phyloP scores from a whole-genome alignment of 2,888 invertebrate genomes.

The Brenthis hecate region DNA sequence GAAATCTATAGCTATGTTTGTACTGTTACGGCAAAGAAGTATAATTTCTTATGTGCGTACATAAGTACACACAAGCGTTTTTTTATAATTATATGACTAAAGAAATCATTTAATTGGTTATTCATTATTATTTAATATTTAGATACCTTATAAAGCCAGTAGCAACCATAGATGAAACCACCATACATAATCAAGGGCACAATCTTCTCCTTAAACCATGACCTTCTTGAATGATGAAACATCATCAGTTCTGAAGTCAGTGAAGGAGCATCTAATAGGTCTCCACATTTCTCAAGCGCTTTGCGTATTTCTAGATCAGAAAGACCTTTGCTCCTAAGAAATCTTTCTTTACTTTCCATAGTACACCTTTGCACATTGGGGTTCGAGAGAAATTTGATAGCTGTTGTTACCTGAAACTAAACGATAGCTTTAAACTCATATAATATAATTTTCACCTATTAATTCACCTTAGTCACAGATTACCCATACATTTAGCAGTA shows the following conservation, averaged over 20 bases:
- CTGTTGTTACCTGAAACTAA: constrained; percentile 88
- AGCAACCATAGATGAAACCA: constrained; percentile 89
- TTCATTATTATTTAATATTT: not conserved
- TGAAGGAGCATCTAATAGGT: constrained; percentile 63
- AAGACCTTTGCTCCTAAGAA: constrained; percentile 89
- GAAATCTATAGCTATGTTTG: too few relatives aligned
- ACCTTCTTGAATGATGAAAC: constrained; percentile 62
- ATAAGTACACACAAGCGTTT: too few relatives aligned
- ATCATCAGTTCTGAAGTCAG: constrained; percentile 70
- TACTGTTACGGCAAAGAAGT: too few relatives aligned
- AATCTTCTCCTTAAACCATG: constrained; percentile 85
- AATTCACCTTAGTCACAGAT: not conserved
- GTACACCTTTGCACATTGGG: constrained; percentile 91
- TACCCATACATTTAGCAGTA: not conserved
- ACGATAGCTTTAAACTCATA: constrained; percentile 28
- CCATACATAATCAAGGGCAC: constrained; percentile 89
- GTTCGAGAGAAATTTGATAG: constrained; percentile 92
- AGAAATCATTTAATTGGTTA: too few relatives aligned
- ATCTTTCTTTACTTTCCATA: constrained; percentile 89
- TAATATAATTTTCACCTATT: not conserved
- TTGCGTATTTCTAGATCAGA: constrained; percentile 88
- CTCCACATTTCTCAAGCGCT: constrained; percentile 86
- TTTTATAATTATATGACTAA: too few relatives aligned
- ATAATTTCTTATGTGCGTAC: too few relatives aligned
- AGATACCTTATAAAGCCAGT: constrained; percentile 90